A percentile compares a stretch with the other conserved stretches of the same genome.
Evolutionary conservation across 2,113 vertebrate species (phyloP).

Genomic region (Ginglymostoma cirratum): DNA sequence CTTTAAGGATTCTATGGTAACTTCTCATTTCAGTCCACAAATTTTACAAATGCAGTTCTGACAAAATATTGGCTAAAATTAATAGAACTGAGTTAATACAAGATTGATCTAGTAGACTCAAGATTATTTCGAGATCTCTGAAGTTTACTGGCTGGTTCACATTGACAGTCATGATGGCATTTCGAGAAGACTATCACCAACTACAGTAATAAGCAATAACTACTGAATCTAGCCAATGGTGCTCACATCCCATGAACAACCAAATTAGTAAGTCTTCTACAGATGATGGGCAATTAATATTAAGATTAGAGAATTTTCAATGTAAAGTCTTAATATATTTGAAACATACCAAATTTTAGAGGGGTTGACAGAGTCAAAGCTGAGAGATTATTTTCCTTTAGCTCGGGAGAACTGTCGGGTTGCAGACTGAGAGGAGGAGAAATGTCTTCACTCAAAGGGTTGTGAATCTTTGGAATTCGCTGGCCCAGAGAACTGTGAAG

Average conservation of each 20-base stretch:
- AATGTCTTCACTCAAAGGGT: too few species aligned
- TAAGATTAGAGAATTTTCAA: neutral
- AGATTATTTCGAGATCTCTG: neutral
- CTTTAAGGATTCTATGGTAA: too few species aligned
- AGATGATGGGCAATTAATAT: neutral
- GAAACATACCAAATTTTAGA: neutral
- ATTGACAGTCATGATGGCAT: neutral
- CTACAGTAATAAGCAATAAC: neutral
- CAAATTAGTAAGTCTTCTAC: neutral
- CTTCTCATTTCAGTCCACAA: too few species aligned
- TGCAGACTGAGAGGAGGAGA: too few species aligned
- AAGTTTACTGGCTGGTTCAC: neutral
- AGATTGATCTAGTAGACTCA: neutral
- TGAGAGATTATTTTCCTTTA: neutral
- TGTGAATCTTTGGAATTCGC: neutral
- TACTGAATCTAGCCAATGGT: neutral
- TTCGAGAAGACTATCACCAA: neutral
- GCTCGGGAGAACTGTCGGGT: neutral
- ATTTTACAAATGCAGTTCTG: too few species aligned
- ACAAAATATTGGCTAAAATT: neutral
- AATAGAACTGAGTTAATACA: neutral
- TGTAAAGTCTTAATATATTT: neutral
- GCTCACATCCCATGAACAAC: neutral
- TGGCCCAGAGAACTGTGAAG: neutral
- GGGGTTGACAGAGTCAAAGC: neutral